Evolutionary conservation across 1,140 invertebrate species (phyloP).

Genomic region (honey bee (Apis mellifera)): DNA sequence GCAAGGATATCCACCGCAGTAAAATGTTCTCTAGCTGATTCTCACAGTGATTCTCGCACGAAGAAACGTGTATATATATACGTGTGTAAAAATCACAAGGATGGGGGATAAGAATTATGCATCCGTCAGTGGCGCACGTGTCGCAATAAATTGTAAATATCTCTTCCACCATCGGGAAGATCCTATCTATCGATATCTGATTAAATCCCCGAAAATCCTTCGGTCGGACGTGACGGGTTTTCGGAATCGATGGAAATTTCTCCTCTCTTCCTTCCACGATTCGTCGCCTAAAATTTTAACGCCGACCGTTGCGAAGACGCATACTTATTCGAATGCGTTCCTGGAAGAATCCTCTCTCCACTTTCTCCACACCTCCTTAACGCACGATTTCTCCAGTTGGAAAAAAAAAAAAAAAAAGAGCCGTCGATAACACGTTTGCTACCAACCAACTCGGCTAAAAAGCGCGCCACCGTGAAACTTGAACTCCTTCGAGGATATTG

Average conservation of each 20-base stretch:
- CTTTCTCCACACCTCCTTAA: no score
- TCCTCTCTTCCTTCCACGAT: background rate
- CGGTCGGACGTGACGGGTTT: constrained; percentile 29
- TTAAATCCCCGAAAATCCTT: constrained; percentile 22
- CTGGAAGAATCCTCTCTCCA: no score
- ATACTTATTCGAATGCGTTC: no score
- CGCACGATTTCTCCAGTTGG: no score
- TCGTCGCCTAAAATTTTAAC: constrained; percentile 35
- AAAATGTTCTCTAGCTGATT: no score
- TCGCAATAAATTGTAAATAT: constrained; percentile 44
- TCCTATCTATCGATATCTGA: constrained; percentile 1
- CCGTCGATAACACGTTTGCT: no score
- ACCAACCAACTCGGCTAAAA: no score
- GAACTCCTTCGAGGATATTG: no score
- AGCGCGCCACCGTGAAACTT: no score
- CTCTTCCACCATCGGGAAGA: constrained; percentile 1
- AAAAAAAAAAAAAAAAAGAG: no score
- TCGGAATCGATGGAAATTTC: background rate
- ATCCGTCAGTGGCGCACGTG: constrained; percentile 19
- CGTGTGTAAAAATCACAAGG: background rate
- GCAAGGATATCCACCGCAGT: background rate
- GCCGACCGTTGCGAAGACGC: background rate
- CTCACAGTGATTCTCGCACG: background rate
- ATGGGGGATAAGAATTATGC: constrained; percentile 25
- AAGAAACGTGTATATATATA: no score